phyloP scores from a whole-genome alignment of 2,888 invertebrate genomes.

The Capitulum mitella region DNA sequence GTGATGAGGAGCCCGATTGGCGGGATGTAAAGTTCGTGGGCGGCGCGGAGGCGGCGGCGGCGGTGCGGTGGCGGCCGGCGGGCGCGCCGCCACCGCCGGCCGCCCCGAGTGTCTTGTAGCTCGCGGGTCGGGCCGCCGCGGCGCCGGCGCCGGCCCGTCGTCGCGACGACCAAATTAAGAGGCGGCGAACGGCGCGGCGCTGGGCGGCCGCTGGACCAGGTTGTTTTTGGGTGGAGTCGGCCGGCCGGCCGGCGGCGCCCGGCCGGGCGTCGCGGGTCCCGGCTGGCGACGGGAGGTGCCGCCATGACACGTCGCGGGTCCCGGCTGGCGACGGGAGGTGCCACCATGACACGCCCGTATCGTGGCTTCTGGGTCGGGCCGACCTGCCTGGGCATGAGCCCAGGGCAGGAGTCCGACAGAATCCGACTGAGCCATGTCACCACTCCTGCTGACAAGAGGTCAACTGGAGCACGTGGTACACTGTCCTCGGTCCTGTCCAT shows the following conservation, averaged over 20 bases:
- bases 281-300: too few relatives aligned
- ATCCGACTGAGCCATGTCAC: too few relatives aligned
- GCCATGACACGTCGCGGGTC: too few relatives aligned
- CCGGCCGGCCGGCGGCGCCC: neutral
- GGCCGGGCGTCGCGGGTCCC: neutral
- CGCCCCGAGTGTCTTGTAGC: neutral
- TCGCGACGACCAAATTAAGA: neutral
- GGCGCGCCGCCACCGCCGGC: neutral
- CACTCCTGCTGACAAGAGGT: too few relatives aligned
- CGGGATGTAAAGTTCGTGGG: neutral
- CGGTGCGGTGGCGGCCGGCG: too few relatives aligned
- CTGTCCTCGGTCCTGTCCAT: too few relatives aligned
- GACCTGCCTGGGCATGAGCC: too few relatives aligned
- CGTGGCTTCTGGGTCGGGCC: too few relatives aligned
- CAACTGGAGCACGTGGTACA: too few relatives aligned
- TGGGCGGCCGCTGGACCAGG: neutral
- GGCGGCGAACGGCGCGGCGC: neutral
- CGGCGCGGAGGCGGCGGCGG: neutral
- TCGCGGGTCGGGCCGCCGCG: neutral
- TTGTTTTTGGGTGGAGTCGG: slow-evolving; percentile 16
- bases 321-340: too few relatives aligned
- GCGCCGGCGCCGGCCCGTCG: neutral
- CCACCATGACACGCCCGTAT: too few relatives aligned
- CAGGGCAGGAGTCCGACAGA: too few relatives aligned
- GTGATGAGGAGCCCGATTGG: neutral